phyloP scores from a whole-genome alignment of 2,888 invertebrate species.

The Serripes groenlandicus region DNA sequence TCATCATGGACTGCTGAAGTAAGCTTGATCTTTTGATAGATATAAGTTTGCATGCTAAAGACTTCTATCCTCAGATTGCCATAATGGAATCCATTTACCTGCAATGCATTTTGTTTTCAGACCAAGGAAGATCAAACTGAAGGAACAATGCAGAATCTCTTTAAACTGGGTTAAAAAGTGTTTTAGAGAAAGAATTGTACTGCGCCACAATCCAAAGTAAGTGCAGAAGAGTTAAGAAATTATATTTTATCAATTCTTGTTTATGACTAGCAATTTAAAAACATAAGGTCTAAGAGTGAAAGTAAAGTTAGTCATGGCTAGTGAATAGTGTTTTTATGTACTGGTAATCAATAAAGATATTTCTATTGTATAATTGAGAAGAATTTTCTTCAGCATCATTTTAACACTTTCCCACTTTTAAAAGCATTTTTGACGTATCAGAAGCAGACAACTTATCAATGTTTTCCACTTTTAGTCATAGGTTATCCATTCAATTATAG shows the following conservation, averaged over 20 bases:
- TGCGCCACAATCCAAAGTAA: slow-evolving; percentile 65
- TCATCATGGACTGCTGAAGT: too few relatives aligned
- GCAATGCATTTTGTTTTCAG: too few relatives aligned
- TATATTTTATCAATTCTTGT: not conserved
- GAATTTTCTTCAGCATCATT: not conserved
- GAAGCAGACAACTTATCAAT: too few relatives aligned
- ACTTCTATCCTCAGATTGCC: too few relatives aligned
- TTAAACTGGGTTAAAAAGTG: slow-evolving; percentile 69
- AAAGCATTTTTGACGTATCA: too few relatives aligned
- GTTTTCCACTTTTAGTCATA: too few relatives aligned
- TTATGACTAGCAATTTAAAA: not conserved
- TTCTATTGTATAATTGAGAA: not conserved
- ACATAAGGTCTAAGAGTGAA: not conserved
- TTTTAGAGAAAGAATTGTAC: slow-evolving; percentile 60
- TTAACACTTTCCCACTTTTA: too few relatives aligned
- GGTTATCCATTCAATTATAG: too few relatives aligned
- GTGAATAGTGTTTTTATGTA: not conserved
- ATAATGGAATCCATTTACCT: too few relatives aligned
- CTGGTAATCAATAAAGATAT: not conserved
- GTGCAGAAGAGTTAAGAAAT: not conserved
- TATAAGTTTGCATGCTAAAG: too few relatives aligned
- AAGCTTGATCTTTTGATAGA: too few relatives aligned
- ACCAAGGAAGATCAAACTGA: slow-evolving; percentile 34
- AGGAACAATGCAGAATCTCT: slow-evolving; percentile 69
- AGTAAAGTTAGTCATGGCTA: not conserved